A percentile compares a stretch with the other conserved stretches of the same genome.
Evolutionary conservation across 2,113 vertebrate species (phyloP).

Genomic region (Mus spicilegus): DNA sequence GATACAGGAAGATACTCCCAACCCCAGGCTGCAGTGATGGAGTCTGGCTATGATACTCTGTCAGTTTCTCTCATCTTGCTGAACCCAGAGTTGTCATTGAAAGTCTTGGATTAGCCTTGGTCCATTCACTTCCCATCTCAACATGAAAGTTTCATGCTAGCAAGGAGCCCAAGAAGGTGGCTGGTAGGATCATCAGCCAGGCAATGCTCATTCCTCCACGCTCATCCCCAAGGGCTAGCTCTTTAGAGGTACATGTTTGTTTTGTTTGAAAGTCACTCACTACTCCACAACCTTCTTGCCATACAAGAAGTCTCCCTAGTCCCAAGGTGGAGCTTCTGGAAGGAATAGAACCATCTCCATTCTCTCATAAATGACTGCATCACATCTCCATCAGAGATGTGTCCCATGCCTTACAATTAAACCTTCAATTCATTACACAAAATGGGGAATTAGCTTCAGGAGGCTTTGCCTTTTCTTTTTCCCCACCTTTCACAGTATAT

Average conservation of each 20-base stretch:
- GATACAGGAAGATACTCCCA: background rate
- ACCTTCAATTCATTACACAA: conserved; percentile 76
- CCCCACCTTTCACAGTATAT: background rate
- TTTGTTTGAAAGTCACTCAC: conserved; percentile 54
- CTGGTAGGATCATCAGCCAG: background rate
- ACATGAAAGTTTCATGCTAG: background rate
- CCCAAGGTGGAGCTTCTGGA: background rate
- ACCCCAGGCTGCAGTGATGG: background rate
- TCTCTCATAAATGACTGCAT: background rate
- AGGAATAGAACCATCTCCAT: background rate
- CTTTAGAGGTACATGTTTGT: conserved; percentile 58
- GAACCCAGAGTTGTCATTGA: background rate
- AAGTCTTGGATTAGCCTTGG: background rate
- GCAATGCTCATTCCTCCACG: background rate
- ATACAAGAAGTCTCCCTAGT: background rate
- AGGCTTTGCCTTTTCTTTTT: conserved; percentile 65
- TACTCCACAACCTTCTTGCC: background rate
- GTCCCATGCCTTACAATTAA: background rate
- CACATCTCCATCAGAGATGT: background rate
- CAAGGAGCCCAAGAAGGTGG: background rate
- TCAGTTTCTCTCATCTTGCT: background rate
- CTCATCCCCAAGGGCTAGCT: background rate
- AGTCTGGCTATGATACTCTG: background rate
- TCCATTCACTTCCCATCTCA: background rate
- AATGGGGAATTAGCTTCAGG: conserved; percentile 57